Base-by-base conservation (phyloP, 1,140 invertebrate species). In the Neomicropteryx cornuta region DNA sequence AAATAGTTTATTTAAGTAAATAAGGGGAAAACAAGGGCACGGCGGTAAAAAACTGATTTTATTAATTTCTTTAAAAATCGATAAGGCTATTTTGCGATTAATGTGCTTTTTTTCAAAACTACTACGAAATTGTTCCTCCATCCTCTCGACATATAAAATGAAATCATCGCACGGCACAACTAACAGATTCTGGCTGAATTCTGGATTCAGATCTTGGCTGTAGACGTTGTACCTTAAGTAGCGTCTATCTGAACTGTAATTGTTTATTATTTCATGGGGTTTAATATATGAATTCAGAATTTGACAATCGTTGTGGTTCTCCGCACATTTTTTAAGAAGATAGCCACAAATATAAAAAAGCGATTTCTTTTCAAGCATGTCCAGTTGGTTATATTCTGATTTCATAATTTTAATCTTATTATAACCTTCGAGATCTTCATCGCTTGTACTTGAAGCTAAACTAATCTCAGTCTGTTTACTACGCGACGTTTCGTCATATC, bases 301-400 rank as follows among this genome's bases (percentile, higher is more conserved):
- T 22, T 21, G 2, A 31, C 24, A 38, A 1, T 30, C 36, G 19
- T 19, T 29, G 24, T 38, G 36, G 2, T 30, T 4, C 8, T 38
- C 36, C 4, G 8, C n/a, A 11, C 36, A 38, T 31, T 31, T 29
- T n/a, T 18, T 31, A 4, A 38, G 18, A 3, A 38, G 18, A 30
- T 38, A 38, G 4, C 17, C 36, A 30, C 36, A 3, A 2, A 21
- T 18, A 17, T 38, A 38, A 30, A 38, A 18, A 5, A 38, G 24
- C 3, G 36, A 2, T 10, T 38, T 38, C 32, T 38, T 38, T 11
- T 31, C 28, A 1, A 29, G 36, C 11, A 38, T 14, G 18, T 38
- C 11, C 5, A 38, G 6, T 14, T 32, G 30, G 6, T 32, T 6
- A 5, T 32, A 14, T 14, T 32, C 14, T 8, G 30, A 32, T 13